Conservation (phyloP, 1,140 invertebrate genomes). For the Aphelinus atriplicis region DNA sequence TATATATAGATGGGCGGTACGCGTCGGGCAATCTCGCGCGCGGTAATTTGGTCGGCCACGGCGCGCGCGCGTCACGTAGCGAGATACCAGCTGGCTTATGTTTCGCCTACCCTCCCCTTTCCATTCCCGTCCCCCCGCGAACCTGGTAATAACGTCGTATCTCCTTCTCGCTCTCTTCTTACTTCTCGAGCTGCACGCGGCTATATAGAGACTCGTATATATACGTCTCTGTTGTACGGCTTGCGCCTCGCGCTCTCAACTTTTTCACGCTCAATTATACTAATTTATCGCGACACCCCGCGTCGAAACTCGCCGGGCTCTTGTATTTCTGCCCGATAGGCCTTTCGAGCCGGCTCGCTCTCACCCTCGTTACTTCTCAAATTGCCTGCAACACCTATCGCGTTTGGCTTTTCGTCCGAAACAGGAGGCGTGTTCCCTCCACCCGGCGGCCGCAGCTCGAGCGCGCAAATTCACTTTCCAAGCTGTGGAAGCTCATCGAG, state of each 20-base stretch:
- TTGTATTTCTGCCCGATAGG: too few species aligned
- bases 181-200: background rate
- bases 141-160: slow-evolving; percentile 15
- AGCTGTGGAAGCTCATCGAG: too few species aligned
- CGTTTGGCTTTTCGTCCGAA: too few species aligned
- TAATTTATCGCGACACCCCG: background rate
- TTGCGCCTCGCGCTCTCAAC: too few species aligned
- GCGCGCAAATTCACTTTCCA: too few species aligned
- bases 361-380: too few species aligned
- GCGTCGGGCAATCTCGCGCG: background rate
- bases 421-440: too few species aligned
- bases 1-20: background rate
- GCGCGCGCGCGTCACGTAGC: slow-evolving; percentile 1
- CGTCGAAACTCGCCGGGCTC: too few species aligned
- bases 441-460: too few species aligned
- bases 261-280: slow-evolving; percentile 5
- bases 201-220: background rate
- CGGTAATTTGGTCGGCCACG: slow-evolving; percentile 3
- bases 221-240: background rate
- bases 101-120: background rate
- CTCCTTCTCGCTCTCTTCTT: slow-evolving; percentile 10
- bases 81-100: slow-evolving; percentile 16
- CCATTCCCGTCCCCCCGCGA: background rate
- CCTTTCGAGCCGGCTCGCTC: too few species aligned
- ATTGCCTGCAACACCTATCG: too few species aligned